A percentile compares a stretch with the other conserved stretches of the same genome.
These are phyloP conservation scores for Tetramorium alpestre DNA, from an alignment of 1,140 invertebrate species.

Conservation along the genomic window DNA sequence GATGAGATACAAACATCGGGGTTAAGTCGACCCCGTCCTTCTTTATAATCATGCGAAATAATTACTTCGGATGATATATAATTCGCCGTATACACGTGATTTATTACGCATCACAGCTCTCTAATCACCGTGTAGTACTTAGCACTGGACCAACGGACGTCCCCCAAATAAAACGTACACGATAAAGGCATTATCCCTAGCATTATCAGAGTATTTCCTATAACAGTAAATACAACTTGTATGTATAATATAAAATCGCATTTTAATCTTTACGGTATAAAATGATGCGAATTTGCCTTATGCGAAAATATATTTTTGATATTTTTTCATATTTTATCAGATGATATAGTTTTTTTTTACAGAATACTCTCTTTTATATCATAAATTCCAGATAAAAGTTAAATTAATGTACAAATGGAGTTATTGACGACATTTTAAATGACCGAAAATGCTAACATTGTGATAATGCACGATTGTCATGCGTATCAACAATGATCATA, in stretches of 20 bases:
- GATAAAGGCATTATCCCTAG: not conserved
- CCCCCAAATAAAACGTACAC: not conserved
- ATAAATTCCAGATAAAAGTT: not conserved
- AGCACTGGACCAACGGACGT: not conserved
- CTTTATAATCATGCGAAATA: constrained; percentile 49
- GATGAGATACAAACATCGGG: constrained; percentile 11
- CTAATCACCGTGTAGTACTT: constrained; percentile 43
- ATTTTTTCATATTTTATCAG: not conserved
- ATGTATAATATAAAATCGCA: not conserved
- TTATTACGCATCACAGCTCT: constrained; percentile 37
- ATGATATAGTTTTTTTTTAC: not conserved
- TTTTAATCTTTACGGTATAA: not conserved
- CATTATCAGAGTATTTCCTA: constrained; percentile 14
- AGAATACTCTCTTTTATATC: not conserved
- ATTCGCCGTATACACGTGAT: constrained; percentile 26
- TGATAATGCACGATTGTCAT: not conserved
- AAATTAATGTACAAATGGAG: not conserved
- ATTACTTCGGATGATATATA: constrained; percentile 42
- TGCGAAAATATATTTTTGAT: not conserved
- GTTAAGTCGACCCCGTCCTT: constrained; percentile 37
- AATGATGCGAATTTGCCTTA: not conserved
- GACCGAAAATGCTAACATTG: not conserved
- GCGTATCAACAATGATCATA: not conserved
- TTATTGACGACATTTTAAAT: not conserved
- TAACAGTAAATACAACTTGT: not conserved